These are phyloP conservation scores for Apis florea DNA, from an alignment of 1,140 invertebrate genomes.

Conservation along the genomic window DNA sequence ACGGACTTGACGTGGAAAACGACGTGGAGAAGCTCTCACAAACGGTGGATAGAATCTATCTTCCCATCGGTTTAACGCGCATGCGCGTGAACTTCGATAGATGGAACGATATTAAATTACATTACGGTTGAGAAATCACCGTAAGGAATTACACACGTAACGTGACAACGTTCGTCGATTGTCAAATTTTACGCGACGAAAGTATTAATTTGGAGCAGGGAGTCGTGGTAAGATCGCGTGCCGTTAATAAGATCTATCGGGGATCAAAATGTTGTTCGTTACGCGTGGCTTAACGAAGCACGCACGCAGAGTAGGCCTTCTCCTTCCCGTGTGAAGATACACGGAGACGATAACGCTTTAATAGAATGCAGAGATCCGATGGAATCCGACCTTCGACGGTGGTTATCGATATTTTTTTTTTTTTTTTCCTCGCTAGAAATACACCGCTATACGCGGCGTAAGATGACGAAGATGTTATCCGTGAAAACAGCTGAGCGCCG, in stretches of 20 bases:
- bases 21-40: conserved; percentile 37
- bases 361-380: neutral
- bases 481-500: conserved; percentile 36
- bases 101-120: conserved; percentile 33
- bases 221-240: too few relatives aligned
- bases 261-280: too few relatives aligned
- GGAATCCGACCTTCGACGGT: conserved; percentile 39
- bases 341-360: neutral
- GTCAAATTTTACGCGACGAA: too few relatives aligned
- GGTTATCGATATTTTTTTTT: conserved; percentile 1
- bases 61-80: conserved; percentile 55
- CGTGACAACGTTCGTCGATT: too few relatives aligned
- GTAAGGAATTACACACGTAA: neutral
- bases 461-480: conserved; percentile 35
- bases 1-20: conserved; percentile 52
- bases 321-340: too few relatives aligned
- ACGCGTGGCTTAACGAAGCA: neutral
- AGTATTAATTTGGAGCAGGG: too few relatives aligned
- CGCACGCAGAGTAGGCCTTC: neutral
- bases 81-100: conserved; percentile 18
- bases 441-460: neutral
- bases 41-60: conserved; percentile 47
- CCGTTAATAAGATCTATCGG: too few relatives aligned
- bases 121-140: conserved; percentile 11
- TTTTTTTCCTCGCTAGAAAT: neutral